Evolutionary conservation across 2,888 invertebrate species (phyloP), one percentile per base, ranked within the genome.

Genomic region (Helobdella robusta): DNA sequence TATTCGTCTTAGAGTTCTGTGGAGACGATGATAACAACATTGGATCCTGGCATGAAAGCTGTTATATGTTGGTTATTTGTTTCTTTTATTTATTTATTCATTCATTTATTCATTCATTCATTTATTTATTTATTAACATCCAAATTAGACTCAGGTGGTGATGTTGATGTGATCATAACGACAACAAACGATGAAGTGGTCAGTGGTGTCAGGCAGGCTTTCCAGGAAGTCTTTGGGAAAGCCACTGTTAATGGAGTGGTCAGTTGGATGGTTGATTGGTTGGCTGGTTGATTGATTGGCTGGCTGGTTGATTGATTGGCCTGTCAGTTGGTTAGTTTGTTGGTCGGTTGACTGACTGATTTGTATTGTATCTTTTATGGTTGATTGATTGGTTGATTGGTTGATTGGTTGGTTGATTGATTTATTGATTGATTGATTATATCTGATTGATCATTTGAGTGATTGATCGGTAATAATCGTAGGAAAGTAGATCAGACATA

Each of bases 21-120:
- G 0, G 89, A 89, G 76, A 85, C 87, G 0, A 86, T 91, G 84
- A 89, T 91, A 64, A 89, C 89, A 11, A 89, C 89, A 8, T 80
- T 91, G 30, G 90, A 91, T 78, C 90, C 90, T 20, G 89, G 90
- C 78, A 91, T 90, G 90, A 87, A 86, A 76, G 88, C 89, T 79
- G 87, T 88, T 74, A 84, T 89, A 71, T 85, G 89, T 89, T 83
- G 83, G 86, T 84, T 40, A 1, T 30, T 63, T 20, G 11, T 15
- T 28, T 25, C 8, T 60, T 46, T 35, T n/a, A n/a, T 30, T 46
- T 25, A 28, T 2, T 11, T 6, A n/a, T 25, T 23, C 30, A 56
- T 15, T 15, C 2, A 25, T 46, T 6, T 25, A 30, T 46, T 46
- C 3, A n/a, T 20, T 63, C n/a, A 5, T 0, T 23, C 3, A 18